Evolutionary conservation across 2,113 vertebrate species (phyloP).

Genomic region (Piaya cayana): DNA sequence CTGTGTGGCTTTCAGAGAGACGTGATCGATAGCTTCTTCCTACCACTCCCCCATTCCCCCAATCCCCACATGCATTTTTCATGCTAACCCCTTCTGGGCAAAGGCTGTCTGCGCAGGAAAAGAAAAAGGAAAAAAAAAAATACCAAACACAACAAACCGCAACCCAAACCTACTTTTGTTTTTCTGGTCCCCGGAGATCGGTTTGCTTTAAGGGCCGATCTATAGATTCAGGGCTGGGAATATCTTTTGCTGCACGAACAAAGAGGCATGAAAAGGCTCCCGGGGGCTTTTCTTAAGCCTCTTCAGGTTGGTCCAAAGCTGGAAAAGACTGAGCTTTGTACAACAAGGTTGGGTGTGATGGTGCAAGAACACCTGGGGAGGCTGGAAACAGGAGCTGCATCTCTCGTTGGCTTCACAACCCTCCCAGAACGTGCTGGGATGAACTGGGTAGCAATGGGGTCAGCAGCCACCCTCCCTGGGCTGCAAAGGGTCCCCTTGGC

Average conservation of each 20-base stretch:
- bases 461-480: rapidly evolving
- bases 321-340: background rate
- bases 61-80: slow-evolving; percentile 77
- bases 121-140: slow-evolving; percentile 12
- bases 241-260: slow-evolving; percentile 61
- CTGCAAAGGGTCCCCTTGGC: background rate
- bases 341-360: background rate
- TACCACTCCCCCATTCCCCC: slow-evolving; percentile 49
- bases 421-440: background rate
- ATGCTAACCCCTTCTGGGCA: slow-evolving; percentile 68
- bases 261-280: slow-evolving; percentile 49
- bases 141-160: slow-evolving; percentile 26
- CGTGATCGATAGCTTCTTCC: slow-evolving; percentile 78
- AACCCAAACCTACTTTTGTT: slow-evolving; percentile 60
- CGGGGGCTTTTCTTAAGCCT: background rate
- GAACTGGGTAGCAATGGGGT: background rate
- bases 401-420: background rate
- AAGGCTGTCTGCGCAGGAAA: slow-evolving; percentile 44
- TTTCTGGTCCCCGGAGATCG: slow-evolving; percentile 30
- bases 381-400: background rate
- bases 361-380: background rate
- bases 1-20: slow-evolving; percentile 78
- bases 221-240: slow-evolving; percentile 67
- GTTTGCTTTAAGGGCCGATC: slow-evolving; percentile 71
- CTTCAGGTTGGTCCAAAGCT: slow-evolving; percentile 18